phyloP scores from a whole-genome alignment of 2,113 vertebrate species.

The Herpetotheres cachinnans region DNA sequence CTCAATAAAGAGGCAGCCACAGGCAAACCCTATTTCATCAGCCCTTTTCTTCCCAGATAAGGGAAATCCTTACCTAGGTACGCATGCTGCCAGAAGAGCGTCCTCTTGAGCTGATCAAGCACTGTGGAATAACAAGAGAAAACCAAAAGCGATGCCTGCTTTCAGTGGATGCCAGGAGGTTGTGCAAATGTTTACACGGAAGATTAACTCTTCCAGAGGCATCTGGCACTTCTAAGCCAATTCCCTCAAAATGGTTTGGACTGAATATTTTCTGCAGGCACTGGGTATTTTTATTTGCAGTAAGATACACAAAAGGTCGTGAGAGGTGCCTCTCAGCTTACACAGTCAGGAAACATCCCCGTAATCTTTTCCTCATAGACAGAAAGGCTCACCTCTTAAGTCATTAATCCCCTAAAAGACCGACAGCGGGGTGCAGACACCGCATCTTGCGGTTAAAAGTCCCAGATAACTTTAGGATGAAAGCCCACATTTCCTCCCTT shows the following conservation, averaged over 20 bases:
- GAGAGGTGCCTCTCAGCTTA: neutral
- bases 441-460: accelerated
- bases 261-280: neutral
- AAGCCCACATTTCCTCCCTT: neutral
- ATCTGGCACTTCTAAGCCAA: neutral
- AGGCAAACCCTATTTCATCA: neutral
- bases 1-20: neutral
- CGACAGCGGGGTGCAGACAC: neutral
- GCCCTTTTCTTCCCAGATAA: neutral
- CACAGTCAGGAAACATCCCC: neutral
- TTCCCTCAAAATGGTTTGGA: neutral
- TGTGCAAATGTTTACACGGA: neutral
- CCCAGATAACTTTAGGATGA: neutral
- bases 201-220: neutral
- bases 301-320: neutral
- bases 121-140: neutral
- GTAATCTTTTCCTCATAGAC: neutral
- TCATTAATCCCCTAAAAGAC: neutral
- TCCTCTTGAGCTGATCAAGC: neutral
- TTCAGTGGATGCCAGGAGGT: neutral
- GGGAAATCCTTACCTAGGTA: neutral
- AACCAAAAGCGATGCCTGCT: neutral
- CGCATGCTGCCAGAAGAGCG: accelerated
- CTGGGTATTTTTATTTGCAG: neutral
- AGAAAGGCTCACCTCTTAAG: neutral